Evolutionary conservation across 2,797 vertebrate genomes (phyloP), one percentile per base, ranked within the genome.

Genomic region (Halcyon badia): DNA sequence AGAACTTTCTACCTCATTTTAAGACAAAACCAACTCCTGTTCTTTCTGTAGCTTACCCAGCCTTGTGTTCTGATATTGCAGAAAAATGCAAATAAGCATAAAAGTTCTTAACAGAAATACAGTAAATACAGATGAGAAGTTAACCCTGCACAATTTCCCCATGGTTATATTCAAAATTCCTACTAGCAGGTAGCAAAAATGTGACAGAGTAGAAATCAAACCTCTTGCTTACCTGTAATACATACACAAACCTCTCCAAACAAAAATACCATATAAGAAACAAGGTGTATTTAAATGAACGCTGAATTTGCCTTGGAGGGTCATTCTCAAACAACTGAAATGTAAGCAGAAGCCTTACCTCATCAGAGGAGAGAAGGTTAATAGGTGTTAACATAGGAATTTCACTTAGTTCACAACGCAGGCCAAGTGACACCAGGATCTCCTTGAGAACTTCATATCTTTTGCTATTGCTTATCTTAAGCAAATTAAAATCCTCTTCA

Each of bases 371-470:
- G 57, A 99, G 98, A 44, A 99, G 93, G 90, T 98, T 94, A n/a
- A 99, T 79, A 3, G 99, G 98, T 2, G 98, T 99, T 8, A 98
- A 91, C 3, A 58, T 39, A 6, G 98, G 98, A 37, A 87, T 58
- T 35, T 97, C 96, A 41, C 82, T 98, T 2, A 18, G 13, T 20
- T 98, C 98, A 96, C 99, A 99, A 89, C 92, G 98, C 52, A 99
- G 94, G 20, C 99, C 99, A 6, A 99, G 98, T 15, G 97, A 97
- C 0, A 71, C 95, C 82, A 99, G 98, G 87, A 99, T 98, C 95
- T 99, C 99, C 28, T 88, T 97, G 58, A 99, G 82, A 73, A 99
- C 98, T 73, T 99, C 98, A 0, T 97, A 99, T 57, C 99, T 99
- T 57, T 93, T 98, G 3, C 85, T 30, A 28, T 99, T 99, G 97